Base-by-base conservation (phyloP, 2,797 vertebrate species). In the Nyctalus aviator region DNA sequence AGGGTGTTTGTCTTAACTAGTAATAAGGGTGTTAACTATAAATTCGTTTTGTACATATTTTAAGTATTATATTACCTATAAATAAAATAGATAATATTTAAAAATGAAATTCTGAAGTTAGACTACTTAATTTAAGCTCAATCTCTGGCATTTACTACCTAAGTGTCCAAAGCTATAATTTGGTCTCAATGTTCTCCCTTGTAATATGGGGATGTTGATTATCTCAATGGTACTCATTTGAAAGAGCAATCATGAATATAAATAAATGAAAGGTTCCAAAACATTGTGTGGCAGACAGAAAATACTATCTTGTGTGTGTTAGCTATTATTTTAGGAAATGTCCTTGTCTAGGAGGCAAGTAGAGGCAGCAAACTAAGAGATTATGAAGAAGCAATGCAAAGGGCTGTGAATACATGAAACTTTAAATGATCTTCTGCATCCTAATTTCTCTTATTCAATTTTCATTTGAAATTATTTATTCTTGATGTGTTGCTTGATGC, bases 401-500 rank as follows among this genome's bases (percentile, higher is more conserved):
- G 2, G 23, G 27, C 14, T 73, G 25, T 23, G 85, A 84, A 84
- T 44, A 25, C 35, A 66, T 11, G 15, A 76, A 62, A 30, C 35
- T 69, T 44, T 81, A 50, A 55, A n/a, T 17, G 20, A 84, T 84
- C 20, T 73, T 81, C 53, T 90, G 14, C 18, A 92, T 59, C 27
- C 84, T 32, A 72, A 48, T 86, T 44, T 83, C 78, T 71, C 35
- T n/a, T n/a, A 85, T 21, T 83, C 66, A 48, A 37, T 89, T 91
- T 94, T 89, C 64, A 91, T 68, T n/a, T 66, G 57, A 62, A 91
- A 73, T 76, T 72, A 90, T 73, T 88, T 30, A 72, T 71, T 77
- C 35, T 48, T 48, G 62, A 23, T 35, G 17, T 69, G 35, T 53
- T 72, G 21, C 68, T 82, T 73, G 23, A 68, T 86, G 46, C 83